Percentiles rank a stretch among this genome's conserved stretches.
These are phyloP conservation scores for Pheosia gnoma DNA, from an alignment of 2,888 invertebrate species.

Conservation along the genomic window DNA sequence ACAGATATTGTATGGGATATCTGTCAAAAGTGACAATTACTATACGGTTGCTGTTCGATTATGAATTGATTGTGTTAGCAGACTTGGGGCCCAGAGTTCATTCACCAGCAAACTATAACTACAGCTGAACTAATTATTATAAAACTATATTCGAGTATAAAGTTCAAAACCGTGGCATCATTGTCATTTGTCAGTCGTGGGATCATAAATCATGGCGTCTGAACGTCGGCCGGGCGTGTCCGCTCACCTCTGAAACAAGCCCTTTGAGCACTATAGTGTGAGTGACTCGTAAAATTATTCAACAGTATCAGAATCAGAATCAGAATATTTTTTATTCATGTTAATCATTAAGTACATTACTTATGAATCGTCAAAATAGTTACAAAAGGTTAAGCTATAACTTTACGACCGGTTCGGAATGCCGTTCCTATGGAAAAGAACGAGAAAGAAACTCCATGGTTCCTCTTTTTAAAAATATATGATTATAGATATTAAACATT, in stretches of 20 bases:
- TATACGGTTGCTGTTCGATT: too few species aligned
- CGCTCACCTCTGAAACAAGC: slow-evolving; percentile 1
- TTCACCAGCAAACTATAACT: not conserved
- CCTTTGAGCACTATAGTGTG: slow-evolving; percentile 2
- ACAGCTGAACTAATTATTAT: not conserved
- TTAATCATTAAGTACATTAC: too few species aligned
- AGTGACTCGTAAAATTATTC: not conserved
- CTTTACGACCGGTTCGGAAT: too few species aligned
- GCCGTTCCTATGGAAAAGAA: too few species aligned
- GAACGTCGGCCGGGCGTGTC: slow-evolving; percentile 1
- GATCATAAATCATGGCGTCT: slow-evolving; percentile 1
- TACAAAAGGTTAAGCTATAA: too few species aligned
- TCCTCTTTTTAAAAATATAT: too few species aligned
- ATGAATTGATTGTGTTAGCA: too few species aligned
- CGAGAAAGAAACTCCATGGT: too few species aligned
- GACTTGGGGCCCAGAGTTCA: not conserved
- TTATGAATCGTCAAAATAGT: too few species aligned
- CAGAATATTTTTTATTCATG: not conserved
- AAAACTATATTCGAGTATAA: not conserved
- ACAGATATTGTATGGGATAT: too few species aligned
- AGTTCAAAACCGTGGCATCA: slow-evolving; percentile 2
- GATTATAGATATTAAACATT: too few species aligned
- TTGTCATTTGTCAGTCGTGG: slow-evolving; percentile 1
- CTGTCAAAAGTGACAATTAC: too few species aligned
- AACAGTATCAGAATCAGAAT: not conserved